These are phyloP conservation scores for Haliclona indistincta DNA, from an alignment of 37 sponge, comb jelly and placozoan species.

Conservation along the genomic window DNA sequence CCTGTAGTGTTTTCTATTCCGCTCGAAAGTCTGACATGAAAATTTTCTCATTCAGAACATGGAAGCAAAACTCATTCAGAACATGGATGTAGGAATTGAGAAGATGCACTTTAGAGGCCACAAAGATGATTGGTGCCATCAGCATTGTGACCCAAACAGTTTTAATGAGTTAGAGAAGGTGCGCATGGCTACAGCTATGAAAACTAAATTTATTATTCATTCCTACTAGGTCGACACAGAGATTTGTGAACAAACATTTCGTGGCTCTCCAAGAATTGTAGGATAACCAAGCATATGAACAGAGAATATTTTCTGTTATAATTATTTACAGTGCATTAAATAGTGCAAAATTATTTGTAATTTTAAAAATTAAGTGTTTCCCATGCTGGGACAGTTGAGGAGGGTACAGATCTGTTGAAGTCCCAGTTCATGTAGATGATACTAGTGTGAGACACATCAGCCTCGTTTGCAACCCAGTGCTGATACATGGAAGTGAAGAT, in stretches of 20 bases:
- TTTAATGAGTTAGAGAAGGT: constrained; percentile 10
- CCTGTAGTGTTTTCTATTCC: no score
- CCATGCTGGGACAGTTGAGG: no score
- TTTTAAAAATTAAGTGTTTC: no score
- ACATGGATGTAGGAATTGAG: constrained; percentile 27
- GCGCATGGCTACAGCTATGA: neutral
- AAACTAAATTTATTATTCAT: neutral
- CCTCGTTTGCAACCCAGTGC: no score
- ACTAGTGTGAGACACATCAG: no score
- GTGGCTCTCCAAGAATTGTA: constrained; percentile 37
- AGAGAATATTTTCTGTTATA: constrained; percentile 28
- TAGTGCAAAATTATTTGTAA: no score
- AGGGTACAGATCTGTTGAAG: no score
- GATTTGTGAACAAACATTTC: constrained; percentile 56
- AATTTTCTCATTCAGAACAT: no score
- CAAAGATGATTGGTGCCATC: constrained; percentile 41
- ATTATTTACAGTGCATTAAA: no score
- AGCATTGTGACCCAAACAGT: constrained; percentile 34
- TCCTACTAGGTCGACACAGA: constrained; percentile 45
- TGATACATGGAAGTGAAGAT: no score
- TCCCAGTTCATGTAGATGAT: no score
- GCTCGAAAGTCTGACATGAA: no score
- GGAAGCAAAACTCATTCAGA: neutral
- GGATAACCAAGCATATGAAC: constrained; percentile 44
- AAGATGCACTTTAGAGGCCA: constrained; percentile 56